Base-by-base conservation (phyloP, 1,140 invertebrate species). In the Drosophila arawakana region DNA sequence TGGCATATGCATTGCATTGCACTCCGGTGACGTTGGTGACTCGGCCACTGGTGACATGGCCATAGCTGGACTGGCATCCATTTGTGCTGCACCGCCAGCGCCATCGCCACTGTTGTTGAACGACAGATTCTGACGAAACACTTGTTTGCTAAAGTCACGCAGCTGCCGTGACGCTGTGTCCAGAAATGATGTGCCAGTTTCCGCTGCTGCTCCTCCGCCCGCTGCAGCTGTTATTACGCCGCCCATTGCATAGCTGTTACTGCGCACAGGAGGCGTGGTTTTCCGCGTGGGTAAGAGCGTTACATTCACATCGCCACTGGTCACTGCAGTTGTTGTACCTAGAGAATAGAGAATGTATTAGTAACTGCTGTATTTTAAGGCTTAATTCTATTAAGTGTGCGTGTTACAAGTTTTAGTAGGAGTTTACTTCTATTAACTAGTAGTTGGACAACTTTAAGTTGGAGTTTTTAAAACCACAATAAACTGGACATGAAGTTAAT, bases 51-150 rank as follows among this genome's bases (percentile, higher is more conserved):
- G 69, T 10, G 73, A 43, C 25, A 34, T 49, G 37, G 34, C 46
- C 18, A 13, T 52, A 11, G 54, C 49, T 55, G 39, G 43, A 49
- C 63, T 50, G 9, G 62, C n/a, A 68, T 71, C 73, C 67, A 68
- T 18, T 30, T 62, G 58, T 1, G 50, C 5, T 3, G 50, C 62
- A 34, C 15, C 34, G 25, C 10, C 54, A 7, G 50, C 21, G 9
- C 59, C 47, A 39, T 83, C 83, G 15, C 73, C 60, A 41, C 84
- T 80, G 49, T 81, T 89, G 21, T 85, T 88, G 37, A 92, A 92
- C 10, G 91, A 88, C 8, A 92, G 61, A 59, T 92, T 92, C 57
- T 90, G 91, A 1, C 91, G 82, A 69, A 92, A 92, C 34, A 92
- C 91, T 76, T 92, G 90, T 50, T 91, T 91, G 15, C 90, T 63